A percentile compares a stretch with the other conserved stretches of the same genome.
phyloP scores from a whole-genome alignment of 2,113 vertebrate species.

The Melanocharis versteri region DNA sequence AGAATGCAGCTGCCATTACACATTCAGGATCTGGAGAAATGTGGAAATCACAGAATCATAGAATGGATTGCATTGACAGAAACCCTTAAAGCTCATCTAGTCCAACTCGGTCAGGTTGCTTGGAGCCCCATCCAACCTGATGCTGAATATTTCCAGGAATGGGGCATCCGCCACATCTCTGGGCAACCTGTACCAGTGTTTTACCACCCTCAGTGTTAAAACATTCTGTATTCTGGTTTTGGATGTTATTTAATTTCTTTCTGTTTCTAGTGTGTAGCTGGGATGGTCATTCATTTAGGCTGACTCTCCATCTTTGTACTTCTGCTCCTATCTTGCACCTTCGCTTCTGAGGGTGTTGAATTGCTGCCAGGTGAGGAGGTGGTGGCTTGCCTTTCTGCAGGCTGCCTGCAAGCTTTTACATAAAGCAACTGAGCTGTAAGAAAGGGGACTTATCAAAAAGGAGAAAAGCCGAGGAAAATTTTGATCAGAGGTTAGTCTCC shows the following conservation, averaged over 20 bases:
- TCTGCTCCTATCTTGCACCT: background rate
- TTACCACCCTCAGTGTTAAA: accelerated
- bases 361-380: background rate
- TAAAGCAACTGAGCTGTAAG: background rate
- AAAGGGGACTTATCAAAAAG: background rate
- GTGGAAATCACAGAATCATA: background rate
- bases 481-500: slow-evolving; percentile 38
- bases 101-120: background rate
- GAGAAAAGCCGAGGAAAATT: slow-evolving; percentile 15
- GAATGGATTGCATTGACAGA: background rate
- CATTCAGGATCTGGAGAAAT: background rate
- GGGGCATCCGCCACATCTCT: background rate
- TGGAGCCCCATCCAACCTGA: background rate
- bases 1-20: background rate
- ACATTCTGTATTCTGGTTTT: background rate
- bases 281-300: background rate
- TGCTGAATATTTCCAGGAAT: background rate
- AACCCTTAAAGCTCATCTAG: background rate
- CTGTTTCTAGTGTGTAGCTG: background rate
- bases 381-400: background rate
- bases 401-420: background rate
- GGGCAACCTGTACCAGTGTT: background rate
- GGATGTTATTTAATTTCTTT: background rate
- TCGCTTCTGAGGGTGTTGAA: background rate
- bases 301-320: background rate